Evolutionary conservation across 2,888 invertebrate genomes (phyloP).

Genomic region (Lasiommata megera): DNA sequence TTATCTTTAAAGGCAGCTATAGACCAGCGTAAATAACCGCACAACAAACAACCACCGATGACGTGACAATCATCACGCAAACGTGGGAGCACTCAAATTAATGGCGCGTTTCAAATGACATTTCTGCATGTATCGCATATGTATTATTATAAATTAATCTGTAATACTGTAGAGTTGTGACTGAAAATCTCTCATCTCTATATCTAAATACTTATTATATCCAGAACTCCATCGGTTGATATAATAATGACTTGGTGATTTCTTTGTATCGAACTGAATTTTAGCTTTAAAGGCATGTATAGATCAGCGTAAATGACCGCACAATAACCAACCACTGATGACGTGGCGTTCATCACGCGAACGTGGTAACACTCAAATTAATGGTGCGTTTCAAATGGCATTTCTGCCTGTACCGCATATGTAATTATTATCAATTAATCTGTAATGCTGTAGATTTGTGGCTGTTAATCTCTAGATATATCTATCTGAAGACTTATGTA

Average conservation of each 20-base stretch:
- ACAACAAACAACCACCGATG: neutral
- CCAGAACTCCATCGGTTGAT: too few relatives aligned
- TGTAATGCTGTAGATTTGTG: neutral
- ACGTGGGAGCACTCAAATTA: conserved; percentile 5
- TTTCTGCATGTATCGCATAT: neutral
- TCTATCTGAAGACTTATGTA: too few relatives aligned
- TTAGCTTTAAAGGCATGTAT: neutral
- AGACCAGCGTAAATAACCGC: neutral
- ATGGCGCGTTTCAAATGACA: conserved; percentile 3
- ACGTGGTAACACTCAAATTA: conserved; percentile 6
- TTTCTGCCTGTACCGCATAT: neutral
- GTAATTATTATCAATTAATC: neutral
- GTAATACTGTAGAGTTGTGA: too few relatives aligned
- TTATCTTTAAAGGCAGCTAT: neutral
- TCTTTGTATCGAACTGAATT: too few relatives aligned
- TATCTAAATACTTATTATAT: too few relatives aligned
- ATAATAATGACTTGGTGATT: too few relatives aligned
- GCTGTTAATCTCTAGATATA: too few relatives aligned
- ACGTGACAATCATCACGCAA: neutral
- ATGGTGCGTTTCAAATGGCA: conserved; percentile 4
- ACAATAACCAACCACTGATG: neutral
- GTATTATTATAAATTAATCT: neutral
- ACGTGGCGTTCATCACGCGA: neutral
- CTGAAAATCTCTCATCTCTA: too few relatives aligned
- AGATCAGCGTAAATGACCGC: neutral